Evolutionary conservation across 2,797 vertebrate genomes (phyloP).

Genomic region (Enteromius treurensis): DNA sequence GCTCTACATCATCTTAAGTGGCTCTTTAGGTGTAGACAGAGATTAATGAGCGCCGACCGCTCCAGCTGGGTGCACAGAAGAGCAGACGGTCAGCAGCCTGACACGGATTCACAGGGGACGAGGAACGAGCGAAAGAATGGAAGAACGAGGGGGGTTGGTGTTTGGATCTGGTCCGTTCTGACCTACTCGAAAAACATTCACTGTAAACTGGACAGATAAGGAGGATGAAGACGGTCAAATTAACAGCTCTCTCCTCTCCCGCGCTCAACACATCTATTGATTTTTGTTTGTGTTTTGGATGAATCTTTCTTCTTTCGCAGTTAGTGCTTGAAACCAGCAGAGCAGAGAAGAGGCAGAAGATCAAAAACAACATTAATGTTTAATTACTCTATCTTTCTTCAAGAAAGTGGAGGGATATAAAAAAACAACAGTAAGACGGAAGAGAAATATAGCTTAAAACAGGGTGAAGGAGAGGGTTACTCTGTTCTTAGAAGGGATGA

Average conservation of each 20-base stretch:
- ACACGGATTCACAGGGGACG: not conserved
- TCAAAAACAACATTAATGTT: conserved; percentile 79
- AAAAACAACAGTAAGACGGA: not conserved
- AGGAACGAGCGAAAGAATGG: not conserved
- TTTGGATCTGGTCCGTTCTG: conserved; percentile 1
- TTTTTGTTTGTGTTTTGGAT: conserved; percentile 65
- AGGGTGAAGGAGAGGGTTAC: conserved; percentile 12
- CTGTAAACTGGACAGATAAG: conserved; percentile 11
- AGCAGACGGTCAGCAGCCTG: conserved; percentile 61
- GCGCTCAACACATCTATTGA: conserved; percentile 66
- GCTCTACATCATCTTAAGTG: conserved; percentile 85
- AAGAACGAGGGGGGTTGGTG: not conserved
- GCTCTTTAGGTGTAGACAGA: conserved; percentile 83
- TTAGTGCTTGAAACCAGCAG: conserved; percentile 60
- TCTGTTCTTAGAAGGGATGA: not conserved
- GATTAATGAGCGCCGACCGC: conserved; percentile 77
- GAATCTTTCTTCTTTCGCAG: conserved; percentile 50
- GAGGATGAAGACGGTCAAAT: conserved; percentile 20
- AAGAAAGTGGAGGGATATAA: conserved; percentile 49
- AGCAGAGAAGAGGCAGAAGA: conserved; percentile 67
- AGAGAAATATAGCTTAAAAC: conserved; percentile 17
- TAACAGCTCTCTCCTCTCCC: conserved; percentile 37
- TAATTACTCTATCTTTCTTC: conserved; percentile 72
- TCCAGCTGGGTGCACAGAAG: conserved; percentile 77
- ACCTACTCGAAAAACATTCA: conserved; percentile 44